These are phyloP conservation scores for Emmelina monodactyla DNA, from an alignment of 2,888 invertebrate species.

Conservation along the genomic window DNA sequence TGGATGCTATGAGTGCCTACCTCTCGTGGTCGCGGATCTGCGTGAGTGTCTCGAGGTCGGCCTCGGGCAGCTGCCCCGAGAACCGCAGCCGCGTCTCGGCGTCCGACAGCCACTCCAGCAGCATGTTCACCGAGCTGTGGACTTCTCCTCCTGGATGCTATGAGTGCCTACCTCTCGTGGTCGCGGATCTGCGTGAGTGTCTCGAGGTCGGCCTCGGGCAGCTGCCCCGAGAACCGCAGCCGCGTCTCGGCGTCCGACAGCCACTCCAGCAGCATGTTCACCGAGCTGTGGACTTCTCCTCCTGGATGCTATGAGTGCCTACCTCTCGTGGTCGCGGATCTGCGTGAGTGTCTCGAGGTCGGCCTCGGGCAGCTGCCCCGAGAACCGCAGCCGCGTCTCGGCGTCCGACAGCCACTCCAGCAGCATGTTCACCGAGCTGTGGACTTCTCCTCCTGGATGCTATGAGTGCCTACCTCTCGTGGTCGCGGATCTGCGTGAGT, in stretches of 20 bases:
- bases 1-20: constrained; percentile 28
- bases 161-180: constrained; percentile 73
- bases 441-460: constrained; percentile 84
- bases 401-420: constrained; percentile 97
- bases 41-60: constrained; percentile 84
- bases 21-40: constrained; percentile 88
- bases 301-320: constrained; percentile 58
- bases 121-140: constrained; percentile 92
- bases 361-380: constrained; percentile 90
- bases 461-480: constrained; percentile 72
- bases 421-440: constrained; percentile 92
- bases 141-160: constrained; percentile 84
- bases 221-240: constrained; percentile 88
- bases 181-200: constrained; percentile 85
- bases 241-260: constrained; percentile 95
- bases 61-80: constrained; percentile 90
- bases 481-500: constrained; percentile 82
- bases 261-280: constrained; percentile 96
- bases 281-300: constrained; percentile 92
- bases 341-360: constrained; percentile 86
- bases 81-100: constrained; percentile 95
- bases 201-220: constrained; percentile 91
- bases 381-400: constrained; percentile 92
- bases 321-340: constrained; percentile 82
- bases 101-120: constrained; percentile 95